Base-by-base conservation (phyloP, 2,113 vertebrate genomes). In the Alligator sinensis region DNA sequence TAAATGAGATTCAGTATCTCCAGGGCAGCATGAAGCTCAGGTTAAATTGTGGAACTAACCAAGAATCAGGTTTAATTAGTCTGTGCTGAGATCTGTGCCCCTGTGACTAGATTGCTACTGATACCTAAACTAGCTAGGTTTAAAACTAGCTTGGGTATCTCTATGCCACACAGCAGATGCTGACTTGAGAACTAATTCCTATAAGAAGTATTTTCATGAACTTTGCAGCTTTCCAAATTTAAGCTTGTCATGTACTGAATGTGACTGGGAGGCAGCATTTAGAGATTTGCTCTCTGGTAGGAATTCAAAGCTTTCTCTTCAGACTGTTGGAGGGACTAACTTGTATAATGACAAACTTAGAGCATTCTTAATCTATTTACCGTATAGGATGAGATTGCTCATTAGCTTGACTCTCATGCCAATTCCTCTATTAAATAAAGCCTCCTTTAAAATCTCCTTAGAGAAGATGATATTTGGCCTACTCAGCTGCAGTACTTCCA, bases 381-480 rank as follows among this genome's bases (percentile, higher is more conserved):
- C 34, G 58, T 76, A 74, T 38, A 62, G 76, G 64, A 62, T 80
- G 64, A 79, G 79, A 90, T 72, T 38, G 78, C 28, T 54, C 22
- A 18, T 34, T 80, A 64, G 82, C 47, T 72, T 15, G 14, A 72
- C 34, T 22, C 24, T 21, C 76, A n/a, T 79, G 38, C 63, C 84
- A 74, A 47, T 0, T 4, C 18, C 19, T 64, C 88, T 75, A 54
- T 27, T 38, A 34, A 62, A 17, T 80, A 79, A 86, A 90, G 87
- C 66, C 79, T 18, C 57, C 57, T 85, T 72, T 66, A 0, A 1
- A 16, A 21, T 21, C 34, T 77, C 91, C 82, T 25, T 38, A 91
- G 74, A 63, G 84, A 88, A 86, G 82, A n/a, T 81, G 34, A 58
- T 2, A 28, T 80, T 91, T 93, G 85, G 78, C 80, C 84, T 86